phyloP scores from a whole-genome alignment of 1,140 invertebrate species.

The Cepaea nemoralis region DNA sequence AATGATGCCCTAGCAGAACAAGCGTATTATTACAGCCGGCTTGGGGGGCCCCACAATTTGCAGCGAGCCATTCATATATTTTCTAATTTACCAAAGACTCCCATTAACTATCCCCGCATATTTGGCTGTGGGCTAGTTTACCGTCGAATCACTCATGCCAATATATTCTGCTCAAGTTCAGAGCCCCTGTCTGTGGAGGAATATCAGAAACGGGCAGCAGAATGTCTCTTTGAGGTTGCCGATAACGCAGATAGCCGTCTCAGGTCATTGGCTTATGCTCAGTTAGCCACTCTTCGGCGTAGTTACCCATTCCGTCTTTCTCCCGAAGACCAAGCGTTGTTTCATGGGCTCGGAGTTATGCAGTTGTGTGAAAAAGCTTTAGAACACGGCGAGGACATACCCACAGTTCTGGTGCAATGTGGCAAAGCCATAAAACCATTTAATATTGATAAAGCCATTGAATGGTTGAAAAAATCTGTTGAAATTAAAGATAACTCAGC shows the following conservation, averaged over 20 bases:
- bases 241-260: not conserved
- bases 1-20: conserved; percentile 1
- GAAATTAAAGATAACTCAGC: not conserved
- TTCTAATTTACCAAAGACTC: not conserved
- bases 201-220: not conserved
- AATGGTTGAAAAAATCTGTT: not conserved
- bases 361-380: conserved; percentile 1
- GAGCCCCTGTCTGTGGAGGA: not conserved
- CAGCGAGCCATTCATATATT: not conserved
- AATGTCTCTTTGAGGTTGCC: conserved; percentile 14
- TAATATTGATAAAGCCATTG: not conserved
- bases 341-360: not conserved
- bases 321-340: not conserved
- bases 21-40: conserved; percentile 8
- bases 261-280: not conserved
- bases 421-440: not conserved
- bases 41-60: not conserved
- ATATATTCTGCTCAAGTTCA: not conserved
- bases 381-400: not conserved
- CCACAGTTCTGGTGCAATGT: not conserved
- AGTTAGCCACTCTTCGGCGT: not conserved
- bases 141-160: not conserved
- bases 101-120: not conserved
- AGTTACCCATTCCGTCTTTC: not conserved
- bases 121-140: not conserved